These are phyloP conservation scores for Tragelaphus scriptus DNA, from an alignment of 2,113 vertebrate genomes.

Conservation along the genomic window DNA sequence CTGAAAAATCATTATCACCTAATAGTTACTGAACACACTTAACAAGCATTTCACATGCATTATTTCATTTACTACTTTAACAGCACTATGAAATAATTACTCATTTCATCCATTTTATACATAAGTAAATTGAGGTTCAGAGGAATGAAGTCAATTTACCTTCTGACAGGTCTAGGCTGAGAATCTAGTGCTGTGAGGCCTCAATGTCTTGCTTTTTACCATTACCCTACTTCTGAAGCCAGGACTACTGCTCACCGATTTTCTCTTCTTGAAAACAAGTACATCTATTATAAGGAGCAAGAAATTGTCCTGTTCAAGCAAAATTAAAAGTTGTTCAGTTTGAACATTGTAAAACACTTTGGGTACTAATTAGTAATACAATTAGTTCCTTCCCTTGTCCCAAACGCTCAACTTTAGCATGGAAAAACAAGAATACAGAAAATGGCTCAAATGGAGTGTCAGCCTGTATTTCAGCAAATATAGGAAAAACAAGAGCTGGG, in stretches of 20 bases:
- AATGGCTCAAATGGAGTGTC: not conserved
- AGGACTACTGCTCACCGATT: not conserved
- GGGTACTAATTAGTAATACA: not conserved
- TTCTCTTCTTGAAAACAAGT: not conserved
- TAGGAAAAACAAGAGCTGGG: slow-evolving; percentile 20
- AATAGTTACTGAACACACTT: not conserved
- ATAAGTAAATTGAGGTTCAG: not conserved
- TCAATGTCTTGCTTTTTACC: not conserved
- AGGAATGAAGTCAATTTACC: not conserved
- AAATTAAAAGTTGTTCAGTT: not conserved
- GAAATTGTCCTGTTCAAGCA: not conserved
- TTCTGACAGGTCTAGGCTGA: not conserved
- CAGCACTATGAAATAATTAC: not conserved
- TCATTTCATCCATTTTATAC: not conserved
- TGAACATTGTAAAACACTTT: not conserved
- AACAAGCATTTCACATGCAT: not conserved
- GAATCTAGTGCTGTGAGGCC: not conserved
- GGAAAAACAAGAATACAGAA: not conserved
- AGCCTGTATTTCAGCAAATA: not conserved
- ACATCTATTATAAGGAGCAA: not conserved
- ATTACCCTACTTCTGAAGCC: not conserved
- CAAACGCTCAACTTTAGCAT: not conserved
- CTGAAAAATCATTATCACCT: not conserved
- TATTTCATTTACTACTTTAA: not conserved
- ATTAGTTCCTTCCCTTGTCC: not conserved